Evolutionary conservation across 2,888 invertebrate genomes (phyloP).

Genomic region (Aphrophora alni): DNA sequence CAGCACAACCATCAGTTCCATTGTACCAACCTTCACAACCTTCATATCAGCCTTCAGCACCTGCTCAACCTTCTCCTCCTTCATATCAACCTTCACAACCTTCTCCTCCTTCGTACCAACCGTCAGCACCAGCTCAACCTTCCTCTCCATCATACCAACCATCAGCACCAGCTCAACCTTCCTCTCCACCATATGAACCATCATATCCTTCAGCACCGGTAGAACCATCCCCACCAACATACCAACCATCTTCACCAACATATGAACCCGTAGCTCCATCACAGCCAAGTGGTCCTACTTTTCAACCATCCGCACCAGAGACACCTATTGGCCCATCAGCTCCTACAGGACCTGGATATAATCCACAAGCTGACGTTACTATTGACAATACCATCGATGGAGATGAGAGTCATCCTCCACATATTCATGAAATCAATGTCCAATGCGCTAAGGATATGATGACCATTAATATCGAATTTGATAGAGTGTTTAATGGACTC

Average conservation of each 20-base stretch:
- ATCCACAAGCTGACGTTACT: constrained; percentile 50
- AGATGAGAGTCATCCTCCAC: constrained; percentile 67
- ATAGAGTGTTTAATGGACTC: constrained; percentile 75
- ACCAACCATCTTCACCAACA: neutral
- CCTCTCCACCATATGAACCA: neutral
- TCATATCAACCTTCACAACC: neutral
- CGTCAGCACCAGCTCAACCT: neutral
- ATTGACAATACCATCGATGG: constrained; percentile 28
- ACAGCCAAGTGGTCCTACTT: neutral
- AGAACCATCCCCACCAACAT: neutral
- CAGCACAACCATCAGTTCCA: constrained; percentile 9
- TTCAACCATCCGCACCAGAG: neutral
- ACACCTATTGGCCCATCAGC: neutral
- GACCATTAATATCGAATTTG: constrained; percentile 81
- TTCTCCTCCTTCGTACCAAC: neutral
- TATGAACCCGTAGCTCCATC: too few relatives aligned
- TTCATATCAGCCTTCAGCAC: neutral
- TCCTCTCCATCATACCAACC: constrained; percentile 4
- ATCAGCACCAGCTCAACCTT: neutral
- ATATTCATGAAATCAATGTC: constrained; percentile 76
- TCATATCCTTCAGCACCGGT: neutral
- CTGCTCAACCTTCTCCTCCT: neutral
- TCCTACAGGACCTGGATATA: constrained; percentile 46
- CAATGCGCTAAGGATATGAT: constrained; percentile 83
- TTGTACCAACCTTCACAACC: neutral